Evolutionary conservation across 2,888 invertebrate species (phyloP).

Genomic region (Hirtodrosophila alboralis): DNA sequence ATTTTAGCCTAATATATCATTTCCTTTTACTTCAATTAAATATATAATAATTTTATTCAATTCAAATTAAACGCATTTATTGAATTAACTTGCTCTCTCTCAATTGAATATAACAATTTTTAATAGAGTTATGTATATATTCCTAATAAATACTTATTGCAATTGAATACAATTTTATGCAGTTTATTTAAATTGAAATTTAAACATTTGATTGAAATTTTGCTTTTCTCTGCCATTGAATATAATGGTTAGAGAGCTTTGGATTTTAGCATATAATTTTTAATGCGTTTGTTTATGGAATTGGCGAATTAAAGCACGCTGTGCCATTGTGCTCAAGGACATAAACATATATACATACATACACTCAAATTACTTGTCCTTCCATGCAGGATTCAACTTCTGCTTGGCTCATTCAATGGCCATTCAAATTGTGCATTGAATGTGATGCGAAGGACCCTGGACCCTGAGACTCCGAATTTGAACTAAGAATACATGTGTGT

Average conservation of each 20-base stretch:
- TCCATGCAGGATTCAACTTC: not conserved
- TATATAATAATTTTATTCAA: no score
- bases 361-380: constrained; percentile 13
- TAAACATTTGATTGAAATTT: no score
- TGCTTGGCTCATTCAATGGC: constrained; percentile 35
- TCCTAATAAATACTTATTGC: no score
- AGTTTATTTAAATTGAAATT: no score
- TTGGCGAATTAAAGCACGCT: constrained; percentile 26
- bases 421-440: constrained; percentile 60
- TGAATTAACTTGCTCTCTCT: no score
- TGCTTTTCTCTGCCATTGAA: not conserved
- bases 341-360: not conserved
- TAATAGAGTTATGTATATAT: no score
- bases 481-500: constrained; percentile 11
- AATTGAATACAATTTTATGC: no score
- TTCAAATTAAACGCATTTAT: no score
- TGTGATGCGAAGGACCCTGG: constrained; percentile 38
- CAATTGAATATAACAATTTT: no score
- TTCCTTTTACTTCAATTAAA: no score
- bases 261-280: constrained; percentile 19
- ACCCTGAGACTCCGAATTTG: constrained; percentile 29
- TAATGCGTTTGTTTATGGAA: constrained; percentile 47
- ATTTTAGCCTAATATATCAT: no score
- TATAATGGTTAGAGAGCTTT: not conserved
- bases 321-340: constrained; percentile 18